phyloP scores from a whole-genome alignment of 2,797 vertebrate species.

The Discoglossus pictus region DNA sequence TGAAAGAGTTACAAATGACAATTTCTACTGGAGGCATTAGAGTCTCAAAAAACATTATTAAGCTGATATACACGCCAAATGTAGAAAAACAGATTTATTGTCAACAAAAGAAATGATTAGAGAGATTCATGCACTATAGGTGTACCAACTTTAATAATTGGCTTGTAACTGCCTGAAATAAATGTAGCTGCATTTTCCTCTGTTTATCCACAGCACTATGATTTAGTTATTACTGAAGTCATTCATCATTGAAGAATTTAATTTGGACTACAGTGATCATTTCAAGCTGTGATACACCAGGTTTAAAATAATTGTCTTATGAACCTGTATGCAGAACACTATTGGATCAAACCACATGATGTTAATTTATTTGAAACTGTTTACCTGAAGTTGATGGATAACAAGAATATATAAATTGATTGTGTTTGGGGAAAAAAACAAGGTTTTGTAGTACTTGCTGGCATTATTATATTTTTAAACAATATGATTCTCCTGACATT shows the following conservation, averaged over 20 bases:
- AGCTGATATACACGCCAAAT: not conserved
- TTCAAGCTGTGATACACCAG: conserved; percentile 28
- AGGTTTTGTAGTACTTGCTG: conserved; percentile 13
- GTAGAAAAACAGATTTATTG: conserved; percentile 20
- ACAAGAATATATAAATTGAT: conserved; percentile 22
- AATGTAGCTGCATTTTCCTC: not conserved
- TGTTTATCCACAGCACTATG: conserved; percentile 9
- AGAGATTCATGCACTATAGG: not conserved
- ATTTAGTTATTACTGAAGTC: conserved; percentile 32
- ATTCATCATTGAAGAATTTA: conserved; percentile 36
- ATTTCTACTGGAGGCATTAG: conserved; percentile 30
- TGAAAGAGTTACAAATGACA: conserved; percentile 39
- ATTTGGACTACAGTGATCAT: conserved; percentile 33
- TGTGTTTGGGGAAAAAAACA: conserved; percentile 27
- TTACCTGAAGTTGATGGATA: conserved; percentile 36
- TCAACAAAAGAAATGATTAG: conserved; percentile 4
- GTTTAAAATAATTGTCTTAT: conserved; percentile 29
- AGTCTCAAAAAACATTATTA: conserved; percentile 31
- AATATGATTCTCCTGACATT: conserved; percentile 31
- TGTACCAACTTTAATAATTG: not conserved
- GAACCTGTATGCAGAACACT: conserved; percentile 26
- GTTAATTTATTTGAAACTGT: conserved; percentile 34
- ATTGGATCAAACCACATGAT: conserved; percentile 23
- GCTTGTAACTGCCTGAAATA: not conserved
- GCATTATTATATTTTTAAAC: conserved; percentile 21